Evolutionary conservation across 2,113 vertebrate genomes (phyloP).

Genomic region (Lophochroa leadbeateri): DNA sequence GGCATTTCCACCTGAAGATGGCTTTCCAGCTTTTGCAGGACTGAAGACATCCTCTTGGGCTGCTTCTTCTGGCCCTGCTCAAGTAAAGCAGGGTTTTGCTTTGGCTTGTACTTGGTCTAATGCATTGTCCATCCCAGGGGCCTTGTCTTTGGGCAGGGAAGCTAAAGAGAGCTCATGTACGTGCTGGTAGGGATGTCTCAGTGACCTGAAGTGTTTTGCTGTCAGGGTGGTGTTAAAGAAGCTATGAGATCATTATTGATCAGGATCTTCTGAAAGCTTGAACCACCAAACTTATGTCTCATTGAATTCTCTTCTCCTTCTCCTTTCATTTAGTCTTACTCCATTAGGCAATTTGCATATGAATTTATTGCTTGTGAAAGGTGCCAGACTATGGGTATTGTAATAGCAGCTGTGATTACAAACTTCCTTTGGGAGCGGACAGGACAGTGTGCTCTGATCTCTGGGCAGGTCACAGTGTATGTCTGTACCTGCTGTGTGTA

Average conservation of each 20-base stretch:
- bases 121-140: not conserved
- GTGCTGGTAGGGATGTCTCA: fast-evolving
- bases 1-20: not conserved
- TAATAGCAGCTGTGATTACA: not conserved
- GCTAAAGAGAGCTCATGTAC: not conserved
- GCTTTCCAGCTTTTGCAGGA: not conserved
- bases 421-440: not conserved
- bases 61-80: not conserved
- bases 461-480: not conserved
- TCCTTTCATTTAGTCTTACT: not conserved
- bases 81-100: not conserved
- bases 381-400: not conserved
- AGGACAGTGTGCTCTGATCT: not conserved
- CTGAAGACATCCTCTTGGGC: not conserved
- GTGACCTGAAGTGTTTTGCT: not conserved
- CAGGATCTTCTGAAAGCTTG: not conserved
- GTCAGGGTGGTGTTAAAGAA: not conserved
- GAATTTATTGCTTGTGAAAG: not conserved
- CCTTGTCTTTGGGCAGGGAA: not conserved
- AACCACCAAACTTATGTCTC: not conserved
- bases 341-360: not conserved
- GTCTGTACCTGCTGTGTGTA: not conserved
- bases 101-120: not conserved
- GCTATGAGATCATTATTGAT: not conserved
- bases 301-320: not conserved